Conservation (phyloP, 2,888 invertebrate species). For the Chesias legatella region DNA sequence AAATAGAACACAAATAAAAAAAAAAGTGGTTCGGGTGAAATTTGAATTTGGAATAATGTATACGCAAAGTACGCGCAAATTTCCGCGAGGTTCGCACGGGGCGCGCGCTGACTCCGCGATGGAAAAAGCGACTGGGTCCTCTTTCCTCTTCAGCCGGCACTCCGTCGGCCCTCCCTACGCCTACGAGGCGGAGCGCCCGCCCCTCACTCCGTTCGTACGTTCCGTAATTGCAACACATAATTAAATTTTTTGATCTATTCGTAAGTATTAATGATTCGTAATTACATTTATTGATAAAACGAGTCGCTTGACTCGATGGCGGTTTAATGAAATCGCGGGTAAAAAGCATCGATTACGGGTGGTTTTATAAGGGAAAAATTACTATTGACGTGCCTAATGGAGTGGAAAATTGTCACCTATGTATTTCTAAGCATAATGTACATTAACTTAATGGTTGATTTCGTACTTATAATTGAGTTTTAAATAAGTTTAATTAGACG, state of each 20-base stretch:
- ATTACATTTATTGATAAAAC: constrained; percentile 66
- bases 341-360: constrained; percentile 19
- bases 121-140: constrained; percentile 68
- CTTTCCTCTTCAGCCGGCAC: constrained; percentile 58
- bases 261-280: constrained; percentile 59
- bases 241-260: constrained; percentile 63
- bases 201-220: constrained; percentile 36
- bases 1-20: too few relatives aligned
- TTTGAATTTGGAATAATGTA: too few relatives aligned
- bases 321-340: constrained; percentile 30
- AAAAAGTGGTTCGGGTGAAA: too few relatives aligned
- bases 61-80: too few relatives aligned
- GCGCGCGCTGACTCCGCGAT: constrained; percentile 69
- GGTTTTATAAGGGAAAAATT: constrained; percentile 10
- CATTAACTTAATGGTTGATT: too few relatives aligned
- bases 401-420: constrained; percentile 10
- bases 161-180: constrained; percentile 69
- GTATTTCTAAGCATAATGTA: constrained; percentile 1
- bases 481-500: too few relatives aligned
- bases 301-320: constrained; percentile 31
- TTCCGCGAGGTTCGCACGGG: constrained; percentile 47
- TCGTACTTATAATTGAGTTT: too few relatives aligned
- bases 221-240: constrained; percentile 44
- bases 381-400: constrained; percentile 14
- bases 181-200: constrained; percentile 60